phyloP scores from a whole-genome alignment of 2,888 invertebrate genomes.

The Amphipyra tragopoginis region DNA sequence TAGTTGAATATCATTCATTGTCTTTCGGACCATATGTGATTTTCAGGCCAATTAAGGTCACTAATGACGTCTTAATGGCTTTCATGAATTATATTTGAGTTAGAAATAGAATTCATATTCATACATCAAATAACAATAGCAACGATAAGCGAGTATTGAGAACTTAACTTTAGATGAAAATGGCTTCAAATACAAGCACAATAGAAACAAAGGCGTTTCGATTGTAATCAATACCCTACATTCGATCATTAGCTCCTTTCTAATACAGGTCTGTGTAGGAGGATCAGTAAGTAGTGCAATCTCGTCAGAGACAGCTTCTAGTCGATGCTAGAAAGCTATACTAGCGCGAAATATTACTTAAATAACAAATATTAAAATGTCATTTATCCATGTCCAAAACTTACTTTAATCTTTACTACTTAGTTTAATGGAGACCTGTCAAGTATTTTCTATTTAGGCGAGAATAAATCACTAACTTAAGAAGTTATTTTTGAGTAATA shows the following conservation, averaged over 20 bases:
- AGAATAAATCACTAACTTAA: conserved; percentile 28
- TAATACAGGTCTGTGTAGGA: conserved; percentile 61
- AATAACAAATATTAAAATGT: conserved; percentile 14
- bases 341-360: conserved; percentile 13
- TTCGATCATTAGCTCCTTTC: conserved; percentile 61
- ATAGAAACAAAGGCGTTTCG: conserved; percentile 61
- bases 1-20: conserved; percentile 36
- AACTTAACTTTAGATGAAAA: conserved; percentile 42
- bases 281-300: conserved; percentile 57
- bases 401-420: conserved; percentile 17
- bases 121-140: conserved; percentile 42
- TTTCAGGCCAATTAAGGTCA: conserved; percentile 47
- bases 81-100: conserved; percentile 26
- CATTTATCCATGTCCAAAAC: conserved; percentile 4
- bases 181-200: conserved; percentile 44
- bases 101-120: conserved; percentile 23
- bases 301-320: conserved; percentile 35
- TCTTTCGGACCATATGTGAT: conserved; percentile 37
- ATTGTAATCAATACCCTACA: conserved; percentile 61
- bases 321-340: conserved; percentile 45
- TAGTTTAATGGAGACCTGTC: conserved; percentile 23
- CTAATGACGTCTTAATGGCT: conserved; percentile 35
- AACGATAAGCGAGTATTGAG: conserved; percentile 41
- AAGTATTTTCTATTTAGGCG: conserved; percentile 30
- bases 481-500: conserved; percentile 28